phyloP scores from a whole-genome alignment of 2,113 vertebrate genomes.

The Morone chrysops region DNA sequence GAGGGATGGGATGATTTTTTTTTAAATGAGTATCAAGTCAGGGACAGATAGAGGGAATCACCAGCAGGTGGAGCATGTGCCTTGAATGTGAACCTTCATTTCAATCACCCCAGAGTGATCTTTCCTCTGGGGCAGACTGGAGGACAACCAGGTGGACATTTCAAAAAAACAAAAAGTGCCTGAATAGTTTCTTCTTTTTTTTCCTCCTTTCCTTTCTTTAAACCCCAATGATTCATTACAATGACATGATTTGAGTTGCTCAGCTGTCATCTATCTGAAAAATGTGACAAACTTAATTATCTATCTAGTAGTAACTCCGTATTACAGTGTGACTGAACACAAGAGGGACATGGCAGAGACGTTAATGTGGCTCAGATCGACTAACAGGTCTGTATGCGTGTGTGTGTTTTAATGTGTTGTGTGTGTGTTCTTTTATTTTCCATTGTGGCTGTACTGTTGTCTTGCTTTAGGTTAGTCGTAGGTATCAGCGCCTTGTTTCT shows the following conservation, averaged over 20 bases:
- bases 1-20: slow-evolving; percentile 38
- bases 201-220: background rate
- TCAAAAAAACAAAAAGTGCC: background rate
- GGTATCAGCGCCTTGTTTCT: slow-evolving; percentile 25
- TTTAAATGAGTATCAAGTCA: background rate
- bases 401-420: slow-evolving; percentile 36
- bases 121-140: slow-evolving; percentile 13
- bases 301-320: slow-evolving; percentile 50
- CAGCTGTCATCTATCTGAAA: slow-evolving; percentile 26
- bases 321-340: slow-evolving; percentile 56
- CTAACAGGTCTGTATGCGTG: slow-evolving; percentile 39
- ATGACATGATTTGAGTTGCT: slow-evolving; percentile 20
- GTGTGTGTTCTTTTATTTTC: slow-evolving; percentile 37
- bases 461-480: slow-evolving; percentile 41
- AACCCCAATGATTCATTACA: slow-evolving; percentile 30
- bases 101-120: slow-evolving; percentile 2
- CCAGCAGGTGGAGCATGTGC: slow-evolving; percentile 46
- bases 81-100: slow-evolving; percentile 58
- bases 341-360: slow-evolving; percentile 45
- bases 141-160: slow-evolving; percentile 8
- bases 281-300: slow-evolving; percentile 39
- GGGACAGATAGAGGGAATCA: slow-evolving; percentile 23
- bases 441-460: slow-evolving; percentile 26
- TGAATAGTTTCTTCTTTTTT: background rate
- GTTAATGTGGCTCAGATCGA: slow-evolving; percentile 39